These are phyloP conservation scores for Agonum fuliginosum DNA, from an alignment of 2,888 invertebrate genomes.

Conservation along the genomic window DNA sequence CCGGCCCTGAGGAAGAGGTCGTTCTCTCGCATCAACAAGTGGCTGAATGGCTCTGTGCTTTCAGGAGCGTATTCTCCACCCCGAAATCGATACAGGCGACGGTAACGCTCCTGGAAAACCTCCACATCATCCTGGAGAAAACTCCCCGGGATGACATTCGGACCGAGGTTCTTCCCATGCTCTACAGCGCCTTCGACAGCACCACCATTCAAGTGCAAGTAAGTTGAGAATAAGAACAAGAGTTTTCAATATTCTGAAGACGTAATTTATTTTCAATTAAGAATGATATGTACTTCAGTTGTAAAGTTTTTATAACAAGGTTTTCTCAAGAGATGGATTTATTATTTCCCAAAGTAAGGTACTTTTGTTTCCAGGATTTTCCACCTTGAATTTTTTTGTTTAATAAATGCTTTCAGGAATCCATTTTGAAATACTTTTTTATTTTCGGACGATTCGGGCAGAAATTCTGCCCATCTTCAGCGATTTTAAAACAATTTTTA, in stretches of 20 bases:
- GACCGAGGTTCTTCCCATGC: constrained; percentile 88
- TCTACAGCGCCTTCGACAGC: constrained; percentile 91
- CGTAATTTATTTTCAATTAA: constrained; percentile 55
- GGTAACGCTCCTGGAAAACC: constrained; percentile 90
- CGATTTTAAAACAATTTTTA: too few species aligned
- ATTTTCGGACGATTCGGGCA: too few species aligned
- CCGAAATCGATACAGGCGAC: constrained; percentile 90
- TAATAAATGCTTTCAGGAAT: too few species aligned
- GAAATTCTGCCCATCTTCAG: too few species aligned
- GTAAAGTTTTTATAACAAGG: constrained; percentile 16
- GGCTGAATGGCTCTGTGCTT: constrained; percentile 63
- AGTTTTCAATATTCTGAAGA: neutral
- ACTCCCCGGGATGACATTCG: constrained; percentile 87
- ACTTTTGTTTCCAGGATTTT: too few species aligned
- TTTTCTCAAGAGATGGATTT: constrained; percentile 5
- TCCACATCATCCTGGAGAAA: constrained; percentile 92
- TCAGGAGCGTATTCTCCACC: constrained; percentile 82
- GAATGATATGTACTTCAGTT: constrained; percentile 33
- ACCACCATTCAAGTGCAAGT: constrained; percentile 94
- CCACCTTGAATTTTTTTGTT: too few species aligned
- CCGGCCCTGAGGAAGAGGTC: too few species aligned
- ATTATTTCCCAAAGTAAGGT: too few species aligned
- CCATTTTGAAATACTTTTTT: too few species aligned
- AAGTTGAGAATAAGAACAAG: constrained; percentile 62
- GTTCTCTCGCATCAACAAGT: constrained; percentile 47